Percentiles rank a stretch among this genome's conserved stretches.
Evolutionary conservation across 2,797 vertebrate genomes (phyloP).

Genomic region (Darevskia mixta): DNA sequence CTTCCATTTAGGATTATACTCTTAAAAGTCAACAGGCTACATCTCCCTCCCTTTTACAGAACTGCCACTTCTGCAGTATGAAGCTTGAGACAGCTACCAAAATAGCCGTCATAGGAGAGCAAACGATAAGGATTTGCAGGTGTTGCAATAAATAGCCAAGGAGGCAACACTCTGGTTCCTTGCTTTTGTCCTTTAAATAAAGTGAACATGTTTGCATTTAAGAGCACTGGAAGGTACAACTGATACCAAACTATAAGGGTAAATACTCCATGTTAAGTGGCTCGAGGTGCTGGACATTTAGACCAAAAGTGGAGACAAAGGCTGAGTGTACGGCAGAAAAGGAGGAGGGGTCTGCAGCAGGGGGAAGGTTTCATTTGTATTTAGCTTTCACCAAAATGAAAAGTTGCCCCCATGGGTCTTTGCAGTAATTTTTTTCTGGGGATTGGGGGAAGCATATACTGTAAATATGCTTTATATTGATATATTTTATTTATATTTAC

Average conservation of each 20-base stretch:
- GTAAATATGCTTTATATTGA: too few relatives aligned
- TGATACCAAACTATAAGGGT: slow-evolving; percentile 39
- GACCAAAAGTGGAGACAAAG: slow-evolving; percentile 8
- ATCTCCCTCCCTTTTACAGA: background rate
- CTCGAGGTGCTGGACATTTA: slow-evolving; percentile 5
- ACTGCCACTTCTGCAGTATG: background rate
- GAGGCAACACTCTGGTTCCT: slow-evolving; percentile 7
- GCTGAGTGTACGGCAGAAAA: background rate
- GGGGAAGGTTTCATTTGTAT: background rate
- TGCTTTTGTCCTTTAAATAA: slow-evolving; percentile 51
- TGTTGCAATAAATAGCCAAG: slow-evolving; percentile 51
- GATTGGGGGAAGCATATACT: too few relatives aligned
- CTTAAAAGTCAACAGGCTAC: background rate
- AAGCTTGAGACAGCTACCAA: slow-evolving; percentile 9
- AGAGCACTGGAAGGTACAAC: slow-evolving; percentile 46
- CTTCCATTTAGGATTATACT: too few relatives aligned
- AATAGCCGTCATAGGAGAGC: background rate
- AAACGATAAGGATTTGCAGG: slow-evolving; percentile 41
- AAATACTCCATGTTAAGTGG: slow-evolving; percentile 53
- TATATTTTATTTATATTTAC: too few relatives aligned
- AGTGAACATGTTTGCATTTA: slow-evolving; percentile 50
- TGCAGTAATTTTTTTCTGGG: too few relatives aligned
- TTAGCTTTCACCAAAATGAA: background rate
- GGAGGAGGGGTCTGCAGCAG: background rate
- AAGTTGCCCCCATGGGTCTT: background rate